phyloP scores from a whole-genome alignment of 2,888 invertebrate genomes.

The Andrena hattorfiana region DNA sequence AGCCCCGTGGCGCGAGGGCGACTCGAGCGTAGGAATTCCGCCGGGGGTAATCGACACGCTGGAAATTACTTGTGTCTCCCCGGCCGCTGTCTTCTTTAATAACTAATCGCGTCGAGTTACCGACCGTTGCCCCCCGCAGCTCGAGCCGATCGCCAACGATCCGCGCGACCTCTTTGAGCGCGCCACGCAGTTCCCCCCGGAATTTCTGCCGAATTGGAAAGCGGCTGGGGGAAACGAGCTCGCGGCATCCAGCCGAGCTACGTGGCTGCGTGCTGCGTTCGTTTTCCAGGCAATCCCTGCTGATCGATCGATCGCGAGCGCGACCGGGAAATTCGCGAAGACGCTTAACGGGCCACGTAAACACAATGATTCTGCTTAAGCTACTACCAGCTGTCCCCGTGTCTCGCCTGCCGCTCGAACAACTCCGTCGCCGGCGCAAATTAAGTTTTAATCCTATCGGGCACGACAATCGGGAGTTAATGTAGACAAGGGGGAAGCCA shows the following conservation, averaged over 20 bases:
- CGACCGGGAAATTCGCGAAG: background rate
- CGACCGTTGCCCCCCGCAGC: conserved; percentile 4
- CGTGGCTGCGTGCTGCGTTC: no score
- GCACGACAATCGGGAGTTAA: conserved; percentile 5
- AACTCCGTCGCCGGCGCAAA: background rate
- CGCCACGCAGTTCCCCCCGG: no score
- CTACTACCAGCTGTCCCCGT: background rate
- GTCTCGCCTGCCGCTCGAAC: background rate
- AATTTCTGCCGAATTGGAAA: no score
- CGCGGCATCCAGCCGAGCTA: no score
- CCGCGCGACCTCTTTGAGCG: no score
- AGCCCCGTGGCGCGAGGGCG: conserved; percentile 25
- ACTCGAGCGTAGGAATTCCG: conserved; percentile 41
- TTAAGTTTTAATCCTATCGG: conserved; percentile 15
- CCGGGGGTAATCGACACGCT: conserved; percentile 53
- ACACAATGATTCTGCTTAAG: background rate
- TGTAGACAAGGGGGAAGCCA: background rate
- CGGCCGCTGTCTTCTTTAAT: conserved; percentile 21
- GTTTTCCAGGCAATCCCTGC: no score
- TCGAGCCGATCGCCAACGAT: background rate
- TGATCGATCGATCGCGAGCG: background rate
- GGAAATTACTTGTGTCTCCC: conserved; percentile 52
- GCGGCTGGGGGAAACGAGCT: no score
- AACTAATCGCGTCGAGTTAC: conserved; percentile 34
- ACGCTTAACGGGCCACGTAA: conserved; percentile 1